phyloP scores from a whole-genome alignment of 2,888 invertebrate species.

The Chloroclystis v-ata region DNA sequence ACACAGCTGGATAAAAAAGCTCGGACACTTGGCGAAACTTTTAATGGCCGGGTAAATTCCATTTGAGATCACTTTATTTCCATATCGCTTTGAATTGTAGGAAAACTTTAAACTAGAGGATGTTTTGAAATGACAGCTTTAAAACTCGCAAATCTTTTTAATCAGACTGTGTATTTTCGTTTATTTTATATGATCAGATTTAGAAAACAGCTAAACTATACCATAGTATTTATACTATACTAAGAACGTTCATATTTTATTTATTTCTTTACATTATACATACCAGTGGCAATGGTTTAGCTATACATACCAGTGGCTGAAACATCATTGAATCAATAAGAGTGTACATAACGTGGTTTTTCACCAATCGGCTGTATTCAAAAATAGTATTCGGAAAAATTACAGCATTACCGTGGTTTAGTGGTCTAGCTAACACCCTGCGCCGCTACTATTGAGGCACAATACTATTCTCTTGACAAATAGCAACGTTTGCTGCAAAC shows the following conservation, averaged over 20 bases:
- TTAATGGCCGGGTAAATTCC: not conserved
- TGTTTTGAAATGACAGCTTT: not conserved
- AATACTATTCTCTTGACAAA: slow-evolving; percentile 50
- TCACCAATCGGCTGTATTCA: no score
- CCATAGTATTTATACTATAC: no score
- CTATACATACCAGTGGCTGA: no score
- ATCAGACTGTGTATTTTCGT: no score
- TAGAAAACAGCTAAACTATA: no score
- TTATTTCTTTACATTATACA: no score
- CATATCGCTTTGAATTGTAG: not conserved
- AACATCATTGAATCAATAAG: no score
- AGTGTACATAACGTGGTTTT: no score
- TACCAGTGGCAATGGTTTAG: no score
- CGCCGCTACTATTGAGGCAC: slow-evolving; percentile 24
- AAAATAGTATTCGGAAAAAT: no score
- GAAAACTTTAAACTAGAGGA: not conserved
- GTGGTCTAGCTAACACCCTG: slow-evolving; percentile 4
- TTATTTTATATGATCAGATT: no score
- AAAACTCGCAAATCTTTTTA: not conserved
- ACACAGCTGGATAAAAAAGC: slow-evolving; percentile 6
- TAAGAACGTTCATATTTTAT: no score
- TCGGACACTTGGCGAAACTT: slow-evolving; percentile 1
- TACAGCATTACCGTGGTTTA: not conserved
- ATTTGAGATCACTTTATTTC: slow-evolving; percentile 1
- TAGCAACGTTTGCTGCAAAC: slow-evolving; percentile 40